Base-by-base conservation (phyloP, 2,888 invertebrate species). In the Boloria selene region DNA sequence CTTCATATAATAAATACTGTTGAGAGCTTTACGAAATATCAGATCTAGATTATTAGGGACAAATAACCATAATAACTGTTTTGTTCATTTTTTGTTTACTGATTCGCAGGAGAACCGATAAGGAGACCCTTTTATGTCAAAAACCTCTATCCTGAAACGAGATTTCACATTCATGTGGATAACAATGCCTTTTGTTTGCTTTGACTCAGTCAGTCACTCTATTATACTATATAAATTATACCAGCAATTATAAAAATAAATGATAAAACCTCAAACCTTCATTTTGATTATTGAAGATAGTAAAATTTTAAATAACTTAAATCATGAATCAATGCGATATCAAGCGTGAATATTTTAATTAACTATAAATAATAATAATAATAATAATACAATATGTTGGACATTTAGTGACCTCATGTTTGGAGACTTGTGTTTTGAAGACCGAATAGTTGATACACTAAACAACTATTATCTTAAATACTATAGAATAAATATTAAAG, bases 161-260 rank as follows among this genome's bases (percentile, higher is more conserved):
- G 75, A 80, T 80, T 81, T 75, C 79, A 80, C 76, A 79, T 81
- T 80, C 79, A 76, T 79, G 72, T 77, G 75, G 77, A 74, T 76
- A 79, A 79, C 79, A 78, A 81, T 76, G 74, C 72, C 77, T 72
- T 80, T 84, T 83, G 81, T 83, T 84, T 81, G 75, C 75, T 83
- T 80, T 78, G 74, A 76, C 75, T 76, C 74, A 31, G 75, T 79
- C 76, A 72, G 75, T 70, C 70, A 70, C 72, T 77, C 78, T 75
- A 78, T 72, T 73, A 68, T 69, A 71, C 64, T 61, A 66, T 56
- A 58, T 70, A 71, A 38, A 71, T 72, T 61, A 68, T 72, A 59
- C 62, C 61, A 64, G 71, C 66, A 71, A 61, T 67, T 47, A 52
- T 58, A n/a, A 49, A 49, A 59, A 50, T 59, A 50, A 38, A 17